A percentile compares a stretch with the other conserved stretches of the same genome.
Conservation (phyloP, 2,797 vertebrate species). For the Botia kubotai region DNA sequence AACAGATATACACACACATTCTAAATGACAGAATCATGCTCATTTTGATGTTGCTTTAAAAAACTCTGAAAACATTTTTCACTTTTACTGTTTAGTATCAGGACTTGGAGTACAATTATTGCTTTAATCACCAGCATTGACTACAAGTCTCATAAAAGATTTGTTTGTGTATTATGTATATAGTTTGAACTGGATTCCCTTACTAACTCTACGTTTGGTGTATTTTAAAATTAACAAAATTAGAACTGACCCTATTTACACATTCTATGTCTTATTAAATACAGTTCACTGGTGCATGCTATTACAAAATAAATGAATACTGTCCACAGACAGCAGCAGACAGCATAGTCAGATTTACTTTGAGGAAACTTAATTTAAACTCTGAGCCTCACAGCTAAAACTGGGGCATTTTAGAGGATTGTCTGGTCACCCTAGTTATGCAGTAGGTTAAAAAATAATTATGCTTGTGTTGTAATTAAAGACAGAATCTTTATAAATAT, state of each 20-base stretch:
- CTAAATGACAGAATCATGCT: no score
- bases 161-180: not conserved
- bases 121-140: not conserved
- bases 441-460: not conserved
- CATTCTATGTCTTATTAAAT: not conserved
- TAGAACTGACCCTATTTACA: not conserved
- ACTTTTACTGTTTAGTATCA: no score
- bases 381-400: not conserved
- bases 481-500: not conserved
- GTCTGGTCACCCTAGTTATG: not conserved
- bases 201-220: not conserved
- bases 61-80: no score
- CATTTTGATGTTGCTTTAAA: no score
- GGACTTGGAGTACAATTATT: not conserved
- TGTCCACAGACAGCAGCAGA: not conserved
- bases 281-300: not conserved
- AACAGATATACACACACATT: no score
- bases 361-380: not conserved
- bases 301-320: not conserved
- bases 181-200: not conserved
- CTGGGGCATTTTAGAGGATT: not conserved
- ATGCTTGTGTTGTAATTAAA: not conserved
- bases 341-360: not conserved
- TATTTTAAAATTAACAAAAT: not conserved
- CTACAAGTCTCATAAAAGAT: not conserved